Percentiles rank a stretch among this genome's conserved stretches.
Evolutionary conservation across 2,113 vertebrate genomes (phyloP).

Genomic region (Lasiurus borealis): DNA sequence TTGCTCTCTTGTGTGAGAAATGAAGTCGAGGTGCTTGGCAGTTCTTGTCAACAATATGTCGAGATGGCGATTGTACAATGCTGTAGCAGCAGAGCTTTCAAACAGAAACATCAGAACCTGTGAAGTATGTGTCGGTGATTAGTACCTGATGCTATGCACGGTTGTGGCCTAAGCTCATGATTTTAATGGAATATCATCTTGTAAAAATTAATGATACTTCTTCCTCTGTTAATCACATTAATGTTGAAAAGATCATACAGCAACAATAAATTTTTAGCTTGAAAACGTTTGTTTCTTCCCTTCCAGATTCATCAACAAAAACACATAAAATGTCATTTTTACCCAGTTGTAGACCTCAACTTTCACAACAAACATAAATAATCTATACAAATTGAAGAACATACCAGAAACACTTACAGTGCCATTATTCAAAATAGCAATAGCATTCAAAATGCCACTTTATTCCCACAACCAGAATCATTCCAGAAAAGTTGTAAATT

Average conservation of each 20-base stretch:
- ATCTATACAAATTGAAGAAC: background rate
- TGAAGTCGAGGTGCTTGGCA: slow-evolving; percentile 70
- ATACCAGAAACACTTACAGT: background rate
- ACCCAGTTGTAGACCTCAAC: background rate
- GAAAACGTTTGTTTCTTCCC: slow-evolving; percentile 65
- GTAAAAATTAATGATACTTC: background rate
- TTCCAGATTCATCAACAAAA: slow-evolving; percentile 67
- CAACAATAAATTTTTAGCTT: slow-evolving; percentile 32
- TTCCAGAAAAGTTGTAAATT: slow-evolving; percentile 59
- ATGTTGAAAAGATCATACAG: slow-evolving; percentile 53
- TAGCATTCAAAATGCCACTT: background rate
- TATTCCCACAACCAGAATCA: slow-evolving; percentile 9
- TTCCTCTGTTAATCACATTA: slow-evolving; percentile 47
- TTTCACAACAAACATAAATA: slow-evolving; percentile 45
- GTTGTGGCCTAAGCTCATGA: background rate
- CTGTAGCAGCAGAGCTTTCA: slow-evolving; percentile 65
- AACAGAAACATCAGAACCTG: slow-evolving; percentile 76
- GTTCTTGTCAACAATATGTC: slow-evolving; percentile 80
- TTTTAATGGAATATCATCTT: slow-evolving; percentile 15
- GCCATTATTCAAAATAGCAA: slow-evolving; percentile 61
- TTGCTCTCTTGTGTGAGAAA: slow-evolving; percentile 67
- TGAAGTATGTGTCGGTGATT: slow-evolving; percentile 74
- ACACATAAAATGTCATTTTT: slow-evolving; percentile 52
- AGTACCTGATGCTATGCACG: slow-evolving; percentile 64
- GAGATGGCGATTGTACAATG: background rate